Conservation (phyloP, 2,797 vertebrate genomes). For the Chelon labrosus region DNA sequence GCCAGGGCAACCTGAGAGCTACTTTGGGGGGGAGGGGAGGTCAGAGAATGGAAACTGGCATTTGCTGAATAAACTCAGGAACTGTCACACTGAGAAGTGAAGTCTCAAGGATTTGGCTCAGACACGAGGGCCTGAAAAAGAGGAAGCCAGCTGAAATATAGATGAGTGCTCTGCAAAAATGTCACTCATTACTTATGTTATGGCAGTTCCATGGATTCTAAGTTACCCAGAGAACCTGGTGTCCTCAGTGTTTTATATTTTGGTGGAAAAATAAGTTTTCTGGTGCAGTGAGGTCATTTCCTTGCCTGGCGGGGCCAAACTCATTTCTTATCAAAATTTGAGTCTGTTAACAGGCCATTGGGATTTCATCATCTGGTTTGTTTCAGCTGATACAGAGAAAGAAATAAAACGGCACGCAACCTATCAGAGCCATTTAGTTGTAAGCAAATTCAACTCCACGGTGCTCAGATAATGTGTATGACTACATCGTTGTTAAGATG, state of each 20-base stretch:
- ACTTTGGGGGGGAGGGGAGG: neutral
- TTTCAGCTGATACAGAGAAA: too few species aligned
- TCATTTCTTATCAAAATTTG: too few species aligned
- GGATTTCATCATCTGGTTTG: too few species aligned
- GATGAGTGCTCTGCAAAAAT: neutral
- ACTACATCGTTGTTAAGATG: too few species aligned
- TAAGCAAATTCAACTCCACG: too few species aligned
- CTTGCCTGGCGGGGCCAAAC: too few species aligned
- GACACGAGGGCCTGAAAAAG: neutral
- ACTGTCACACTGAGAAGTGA: slow-evolving; percentile 8
- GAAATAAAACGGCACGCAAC: too few species aligned
- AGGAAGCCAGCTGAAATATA: slow-evolving; percentile 5
- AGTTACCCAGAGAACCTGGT: too few species aligned
- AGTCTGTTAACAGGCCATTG: too few species aligned
- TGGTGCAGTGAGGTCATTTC: neutral
- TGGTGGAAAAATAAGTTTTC: neutral
- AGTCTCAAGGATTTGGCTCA: slow-evolving; percentile 5
- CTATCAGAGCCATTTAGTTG: too few species aligned
- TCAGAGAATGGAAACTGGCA: neutral
- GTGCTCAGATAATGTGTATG: too few species aligned
- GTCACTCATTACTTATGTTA: neutral
- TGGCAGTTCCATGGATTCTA: too few species aligned
- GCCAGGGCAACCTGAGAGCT: slow-evolving; percentile 8
- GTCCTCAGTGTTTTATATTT: neutral
- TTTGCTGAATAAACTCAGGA: slow-evolving; percentile 3